Evolutionary conservation across 2,888 invertebrate genomes (phyloP), one percentile per base, ranked within the genome.

Genomic region (Heliconius hortense): DNA sequence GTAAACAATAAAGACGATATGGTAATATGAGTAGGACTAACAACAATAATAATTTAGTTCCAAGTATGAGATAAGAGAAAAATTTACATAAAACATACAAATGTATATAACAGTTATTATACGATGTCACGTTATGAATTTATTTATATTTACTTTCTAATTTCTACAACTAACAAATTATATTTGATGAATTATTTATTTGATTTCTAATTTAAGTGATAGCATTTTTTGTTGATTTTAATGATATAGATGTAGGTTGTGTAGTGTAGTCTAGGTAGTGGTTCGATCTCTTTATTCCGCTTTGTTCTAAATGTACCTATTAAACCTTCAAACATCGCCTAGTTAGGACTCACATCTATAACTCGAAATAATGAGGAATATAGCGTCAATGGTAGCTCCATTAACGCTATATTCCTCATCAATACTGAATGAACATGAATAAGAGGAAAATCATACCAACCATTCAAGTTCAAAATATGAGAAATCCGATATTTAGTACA

Each of bases 1-100:
- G 43, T 43, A 15, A 66, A 66, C 64, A 64, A 64, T 64, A 24
- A 64, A 64, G n/a, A 64, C 35, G 10, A 64, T 39, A 64, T 39
- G n/a, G 39, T 35, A 39, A 64, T 64, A 39, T 64, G 64, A 64
- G 64, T 35, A 35, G 35, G 39, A 66, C 24, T 66, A 35, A 64
- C 13, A 35, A 64, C 35, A n/a, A 66, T 66, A 24, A 48, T 48
- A 7, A 48, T 8, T 66, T 26, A 63, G 66, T 66, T 66, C 24
- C 66, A 24, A 66, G 39, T 43, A 43, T 35, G n/a, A 43, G 64
- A 66, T 43, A 43, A 66, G 39, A 43, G 24, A 39, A 43, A 66
- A 15, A 66, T 64, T 26, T 18, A 7, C 24, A 26, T 39, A 66
- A 24, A 21, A 21, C 10, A 62, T 7, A 18, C 26, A 39, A 43